Evolutionary conservation across 2,888 invertebrate species (phyloP).

Genomic region (Calameuta pallipes): DNA sequence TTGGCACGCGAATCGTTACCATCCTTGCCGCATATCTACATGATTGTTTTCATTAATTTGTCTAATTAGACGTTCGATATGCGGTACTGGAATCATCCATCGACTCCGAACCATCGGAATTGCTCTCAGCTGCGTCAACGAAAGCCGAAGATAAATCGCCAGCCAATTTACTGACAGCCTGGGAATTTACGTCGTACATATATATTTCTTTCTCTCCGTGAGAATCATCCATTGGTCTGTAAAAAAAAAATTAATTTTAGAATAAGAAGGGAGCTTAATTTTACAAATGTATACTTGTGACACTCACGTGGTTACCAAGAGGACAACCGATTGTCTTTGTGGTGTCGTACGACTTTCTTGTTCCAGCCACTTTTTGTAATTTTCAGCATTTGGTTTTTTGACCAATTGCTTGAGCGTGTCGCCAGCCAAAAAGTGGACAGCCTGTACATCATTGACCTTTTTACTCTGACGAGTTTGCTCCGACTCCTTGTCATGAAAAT

Average conservation of each 20-base stretch:
- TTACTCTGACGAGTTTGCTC: constrained; percentile 66
- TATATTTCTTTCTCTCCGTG: constrained; percentile 80
- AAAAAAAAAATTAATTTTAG: constrained; percentile 39
- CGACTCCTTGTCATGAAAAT: constrained; percentile 52
- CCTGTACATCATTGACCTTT: constrained; percentile 74
- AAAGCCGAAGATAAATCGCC: constrained; percentile 88
- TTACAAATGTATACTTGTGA: constrained; percentile 2
- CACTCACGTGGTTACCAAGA: constrained; percentile 84
- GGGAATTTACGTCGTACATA: constrained; percentile 85
- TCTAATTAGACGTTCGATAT: background rate
- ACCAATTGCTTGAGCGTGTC: constrained; percentile 81
- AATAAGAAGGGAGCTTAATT: constrained; percentile 12
- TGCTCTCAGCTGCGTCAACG: constrained; percentile 88
- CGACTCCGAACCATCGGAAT: constrained; percentile 68
- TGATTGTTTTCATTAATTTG: background rate
- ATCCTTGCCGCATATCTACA: background rate
- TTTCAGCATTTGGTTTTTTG: constrained; percentile 80
- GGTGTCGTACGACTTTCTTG: constrained; percentile 80
- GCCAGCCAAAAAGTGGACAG: constrained; percentile 80
- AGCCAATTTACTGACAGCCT: constrained; percentile 80
- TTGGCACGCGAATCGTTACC: constrained; percentile 28
- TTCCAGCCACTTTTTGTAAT: constrained; percentile 84
- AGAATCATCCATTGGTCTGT: constrained; percentile 66
- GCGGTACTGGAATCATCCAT: constrained; percentile 39
- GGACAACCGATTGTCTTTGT: constrained; percentile 83